Base-by-base conservation (phyloP, 2,888 invertebrate genomes). In the Hemithea aestivaria region DNA sequence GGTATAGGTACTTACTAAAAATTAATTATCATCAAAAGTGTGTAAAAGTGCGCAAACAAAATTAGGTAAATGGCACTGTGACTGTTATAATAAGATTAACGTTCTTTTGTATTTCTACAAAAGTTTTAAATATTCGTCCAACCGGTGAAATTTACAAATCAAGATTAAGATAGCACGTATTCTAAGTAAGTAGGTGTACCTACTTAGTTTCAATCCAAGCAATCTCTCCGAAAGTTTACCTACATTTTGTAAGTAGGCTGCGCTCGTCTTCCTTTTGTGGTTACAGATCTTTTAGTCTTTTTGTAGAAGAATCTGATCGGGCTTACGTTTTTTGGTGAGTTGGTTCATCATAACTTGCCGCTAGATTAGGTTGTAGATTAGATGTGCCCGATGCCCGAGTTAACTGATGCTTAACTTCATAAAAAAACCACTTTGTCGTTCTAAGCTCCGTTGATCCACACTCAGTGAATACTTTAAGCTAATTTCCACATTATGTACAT, bases 191-290 rank as follows among this genome's bases (percentile, higher is more conserved):
- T n/a, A n/a, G n/a, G n/a, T n/a, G n/a, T n/a, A n/a, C n/a, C n/a
- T n/a, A n/a, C n/a, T 24, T 20, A 51, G 35, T 38, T 28, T 40
- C 27, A 30, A 23, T 42, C 42, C 50, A 49, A 49, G 27, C 42
- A 41, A 45, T 53, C 53, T 68, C 60, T 64, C 55, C 53, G 58
- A 56, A 53, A 65, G 63, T 58, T 53, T 48, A 48, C 49, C 58
- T 62, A 61, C 58, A 58, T 68, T 69, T 56, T 38, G 47, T 62
- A 72, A 71, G 71, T 72, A 60, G 70, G 67, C 56, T 64, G 59
- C 52, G 51, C 41, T 53, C 56, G 38, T 46, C 53, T 62, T 67
- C 68, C 63, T 68, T 53, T 62, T 57, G 24, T 51, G 43, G 36
- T 47, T 48, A 51, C 32, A 22, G 35, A 24, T 51, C 45, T 53